Conservation (phyloP, 2,797 vertebrate genomes). For the Melopsittacus undulatus region DNA sequence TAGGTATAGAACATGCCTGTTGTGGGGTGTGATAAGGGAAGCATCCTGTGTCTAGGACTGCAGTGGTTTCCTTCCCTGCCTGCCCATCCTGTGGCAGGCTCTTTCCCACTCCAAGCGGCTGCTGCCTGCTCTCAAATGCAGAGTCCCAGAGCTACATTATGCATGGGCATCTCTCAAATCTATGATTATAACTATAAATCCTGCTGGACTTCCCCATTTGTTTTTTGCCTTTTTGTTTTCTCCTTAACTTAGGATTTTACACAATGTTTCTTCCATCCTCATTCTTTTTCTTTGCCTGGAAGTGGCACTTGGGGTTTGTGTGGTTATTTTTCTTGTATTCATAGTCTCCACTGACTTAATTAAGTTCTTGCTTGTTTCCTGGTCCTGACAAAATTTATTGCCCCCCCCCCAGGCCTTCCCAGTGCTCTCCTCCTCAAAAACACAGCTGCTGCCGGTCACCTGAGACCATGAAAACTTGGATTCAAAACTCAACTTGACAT, state of each 20-base stretch:
- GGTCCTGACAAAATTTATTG: constrained; percentile 37
- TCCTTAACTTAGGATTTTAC: neutral
- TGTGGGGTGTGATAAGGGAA: neutral
- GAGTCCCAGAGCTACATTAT: neutral
- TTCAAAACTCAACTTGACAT: neutral
- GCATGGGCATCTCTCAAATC: neutral
- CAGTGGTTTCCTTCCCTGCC: neutral
- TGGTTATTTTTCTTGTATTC: constrained; percentile 53
- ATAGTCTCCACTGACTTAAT: constrained; percentile 62
- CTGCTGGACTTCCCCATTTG: neutral
- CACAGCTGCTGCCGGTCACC: constrained; percentile 42
- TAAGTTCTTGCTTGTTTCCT: constrained; percentile 40
- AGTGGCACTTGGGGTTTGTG: constrained; percentile 17
- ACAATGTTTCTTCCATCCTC: constrained; percentile 4
- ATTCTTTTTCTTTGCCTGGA: constrained; percentile 11
- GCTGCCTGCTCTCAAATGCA: neutral
- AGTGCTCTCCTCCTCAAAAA: constrained; percentile 23
- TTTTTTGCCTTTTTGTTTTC: neutral
- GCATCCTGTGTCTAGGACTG: neutral
- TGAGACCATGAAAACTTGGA: neutral
- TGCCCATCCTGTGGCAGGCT: neutral
- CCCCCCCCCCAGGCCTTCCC: constrained; percentile 18
- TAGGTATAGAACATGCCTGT: neutral
- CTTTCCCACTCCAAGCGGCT: neutral
- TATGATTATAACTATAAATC: constrained; percentile 8